Conservation (phyloP, 2,113 vertebrate species). For the Laticauda colubrina region DNA sequence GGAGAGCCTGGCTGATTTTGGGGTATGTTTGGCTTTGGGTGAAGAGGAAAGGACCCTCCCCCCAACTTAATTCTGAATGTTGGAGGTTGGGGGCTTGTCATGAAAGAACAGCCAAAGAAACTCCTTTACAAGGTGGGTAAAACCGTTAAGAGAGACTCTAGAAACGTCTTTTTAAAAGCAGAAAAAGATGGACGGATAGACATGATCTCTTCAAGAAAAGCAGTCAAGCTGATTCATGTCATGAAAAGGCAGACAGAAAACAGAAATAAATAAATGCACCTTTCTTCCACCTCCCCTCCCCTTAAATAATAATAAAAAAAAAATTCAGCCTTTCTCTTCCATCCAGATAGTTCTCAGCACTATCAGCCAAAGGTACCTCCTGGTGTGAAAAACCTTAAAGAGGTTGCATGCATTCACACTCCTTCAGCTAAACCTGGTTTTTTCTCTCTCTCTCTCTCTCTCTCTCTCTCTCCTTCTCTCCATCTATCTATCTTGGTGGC, state of each 20-base stretch:
- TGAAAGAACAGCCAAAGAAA: neutral
- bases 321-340: neutral
- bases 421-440: neutral
- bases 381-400: neutral
- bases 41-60: neutral
- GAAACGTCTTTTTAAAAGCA: neutral
- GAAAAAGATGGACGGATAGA: neutral
- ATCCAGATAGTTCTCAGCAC: neutral
- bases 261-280: neutral
- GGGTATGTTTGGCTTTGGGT: neutral
- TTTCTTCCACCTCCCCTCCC: neutral
- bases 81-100: neutral
- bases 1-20: neutral
- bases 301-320: neutral
- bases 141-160: neutral
- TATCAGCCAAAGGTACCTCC: neutral
- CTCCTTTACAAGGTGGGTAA: neutral
- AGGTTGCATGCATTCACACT: neutral
- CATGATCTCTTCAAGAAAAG: no score
- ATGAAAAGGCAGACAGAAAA: neutral
- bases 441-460: neutral
- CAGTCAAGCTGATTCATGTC: neutral
- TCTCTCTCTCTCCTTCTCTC: no score
- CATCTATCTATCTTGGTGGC: neutral
- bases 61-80: neutral